phyloP scores from a whole-genome alignment of 2,888 invertebrate species.

The Archaeoteleia sp. region DNA sequence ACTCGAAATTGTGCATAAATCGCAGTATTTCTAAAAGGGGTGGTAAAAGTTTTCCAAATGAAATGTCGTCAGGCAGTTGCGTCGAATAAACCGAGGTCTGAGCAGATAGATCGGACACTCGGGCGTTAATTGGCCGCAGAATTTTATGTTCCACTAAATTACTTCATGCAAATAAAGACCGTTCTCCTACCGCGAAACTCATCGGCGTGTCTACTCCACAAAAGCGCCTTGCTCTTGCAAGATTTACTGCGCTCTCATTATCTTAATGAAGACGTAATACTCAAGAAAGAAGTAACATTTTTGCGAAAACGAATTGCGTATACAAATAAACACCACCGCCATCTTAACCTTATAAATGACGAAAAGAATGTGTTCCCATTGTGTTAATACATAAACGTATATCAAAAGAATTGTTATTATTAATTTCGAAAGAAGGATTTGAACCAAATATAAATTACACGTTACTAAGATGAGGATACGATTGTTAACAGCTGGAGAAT shows the following conservation, averaged over 20 bases:
- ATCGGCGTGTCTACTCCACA: constrained; percentile 41
- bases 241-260: constrained; percentile 72
- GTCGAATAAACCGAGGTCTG: constrained; percentile 30
- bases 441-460: too few species aligned
- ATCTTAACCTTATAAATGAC: too few species aligned
- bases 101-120: constrained; percentile 61
- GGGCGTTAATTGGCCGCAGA: constrained; percentile 69
- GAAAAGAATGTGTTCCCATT: too few species aligned
- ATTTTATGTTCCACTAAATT: constrained; percentile 72
- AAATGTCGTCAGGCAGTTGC: constrained; percentile 26
- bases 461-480: too few species aligned
- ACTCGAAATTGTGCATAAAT: constrained; percentile 21
- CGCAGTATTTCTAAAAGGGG: neutral
- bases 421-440: too few species aligned
- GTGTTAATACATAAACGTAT: too few species aligned
- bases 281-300: constrained; percentile 61
- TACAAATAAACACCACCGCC: too few species aligned
- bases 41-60: constrained; percentile 15
- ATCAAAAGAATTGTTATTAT: too few species aligned
- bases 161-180: constrained; percentile 69
- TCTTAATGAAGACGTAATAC: constrained; percentile 72
- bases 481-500: too few species aligned
- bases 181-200: constrained; percentile 58
- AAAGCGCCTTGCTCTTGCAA: constrained; percentile 52
- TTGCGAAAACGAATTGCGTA: constrained; percentile 56